Base-by-base conservation (phyloP, 2,888 invertebrate genomes). In the Cremastinae sp. region DNA sequence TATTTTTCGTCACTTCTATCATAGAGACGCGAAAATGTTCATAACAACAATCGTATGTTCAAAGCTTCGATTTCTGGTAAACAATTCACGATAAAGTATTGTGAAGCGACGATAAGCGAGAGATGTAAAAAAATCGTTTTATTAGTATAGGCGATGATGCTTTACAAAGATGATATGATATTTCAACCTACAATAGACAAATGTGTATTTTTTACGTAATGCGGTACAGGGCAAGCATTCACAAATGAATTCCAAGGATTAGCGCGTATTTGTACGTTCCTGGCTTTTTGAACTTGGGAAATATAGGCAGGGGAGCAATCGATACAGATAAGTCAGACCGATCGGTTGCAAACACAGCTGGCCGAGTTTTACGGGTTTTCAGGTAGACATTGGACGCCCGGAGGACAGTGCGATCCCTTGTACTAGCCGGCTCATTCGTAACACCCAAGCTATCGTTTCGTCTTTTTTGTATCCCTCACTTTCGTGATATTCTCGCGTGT, bases 281-380 rank as follows among this genome's bases (percentile, higher is more conserved):
- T 35, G 55, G 4, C 22, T 58, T 22, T 53, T 28, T 58, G 58
- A 55, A 61, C 51, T 7, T 28, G 49, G 47, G n/a, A 28, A 49
- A 45, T 61, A n/a, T 16, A 39, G 39, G 49, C 3, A 12, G 22
- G 28, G 53, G 22, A 14, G 47, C 81, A 86, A 88, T 88, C 86
- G 85, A 88, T 85, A 77, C 49, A 86, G 86, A 88, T 88, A 88
- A 86, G 84, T 83, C 78, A 72, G 82, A 81, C 75, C 82, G 84
- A 83, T 83, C 80, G 81, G 80, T 79, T 79, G 87, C 88, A 88
- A 88, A 88, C 85, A 88, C 87, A 88, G 88, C 88, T 87, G 87
- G 84, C 81, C 74, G 79, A 79, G 55, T 71, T 80, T 80, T 76
- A 65, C 69, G 69, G 69, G 65, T 65, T 58, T 82, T 80, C 85